Conservation (phyloP, 2,797 vertebrate species). For the Mallotus villosus region DNA sequence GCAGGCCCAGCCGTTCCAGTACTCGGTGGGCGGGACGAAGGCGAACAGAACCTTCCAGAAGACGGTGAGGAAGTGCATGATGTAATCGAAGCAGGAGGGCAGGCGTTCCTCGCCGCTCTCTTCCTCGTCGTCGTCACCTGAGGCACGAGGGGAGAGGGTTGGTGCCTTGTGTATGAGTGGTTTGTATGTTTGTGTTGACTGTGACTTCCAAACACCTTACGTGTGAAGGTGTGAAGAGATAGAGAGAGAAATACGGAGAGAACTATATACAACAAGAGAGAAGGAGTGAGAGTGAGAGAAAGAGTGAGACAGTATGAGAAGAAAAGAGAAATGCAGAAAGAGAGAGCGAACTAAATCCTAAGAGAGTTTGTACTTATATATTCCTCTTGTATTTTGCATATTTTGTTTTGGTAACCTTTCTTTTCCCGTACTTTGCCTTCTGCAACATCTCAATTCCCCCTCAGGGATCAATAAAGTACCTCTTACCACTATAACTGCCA, state of each 20-base stretch:
- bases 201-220: neutral
- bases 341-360: neutral
- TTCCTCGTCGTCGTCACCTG: constrained; percentile 86
- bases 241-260: constrained; percentile 12
- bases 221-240: neutral
- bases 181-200: too few relatives aligned
- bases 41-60: constrained; percentile 89
- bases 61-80: constrained; percentile 90
- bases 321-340: neutral
- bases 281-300: neutral
- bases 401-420: neutral
- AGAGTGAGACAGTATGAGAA: neutral
- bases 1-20: constrained; percentile 90
- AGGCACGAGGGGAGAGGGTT: neutral
- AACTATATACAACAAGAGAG: neutral
- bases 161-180: too few relatives aligned
- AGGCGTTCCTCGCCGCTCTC: constrained; percentile 84
- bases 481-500: neutral
- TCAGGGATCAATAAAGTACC: too few relatives aligned
- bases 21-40: constrained; percentile 88
- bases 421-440: neutral
- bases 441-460: neutral
- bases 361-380: too few relatives aligned
- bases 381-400: neutral
- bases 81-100: constrained; percentile 88